Base-by-base conservation (phyloP, 2,888 invertebrate species). In the Limenitis camilla region DNA sequence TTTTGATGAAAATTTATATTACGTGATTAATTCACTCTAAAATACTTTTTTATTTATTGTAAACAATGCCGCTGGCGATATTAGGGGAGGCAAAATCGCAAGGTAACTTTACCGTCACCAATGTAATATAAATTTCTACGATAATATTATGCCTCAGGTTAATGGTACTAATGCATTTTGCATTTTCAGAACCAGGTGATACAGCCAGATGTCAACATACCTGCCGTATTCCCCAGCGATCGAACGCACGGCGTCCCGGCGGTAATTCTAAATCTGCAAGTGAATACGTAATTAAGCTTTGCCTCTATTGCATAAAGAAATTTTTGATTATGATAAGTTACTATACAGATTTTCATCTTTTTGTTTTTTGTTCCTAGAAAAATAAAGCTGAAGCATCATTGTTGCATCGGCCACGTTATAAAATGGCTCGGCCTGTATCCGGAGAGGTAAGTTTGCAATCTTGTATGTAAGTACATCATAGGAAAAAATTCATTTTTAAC, bases 141-240 rank as follows among this genome's bases (percentile, higher is more conserved):
- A 32, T 19, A 42, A 32, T 32, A 11, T 11, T 5, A 11, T 6
- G n/a, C 5, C 5, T 29, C 19, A 8, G 1, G 6, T 31, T 6
- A 6, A 9, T n/a, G 6, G 19, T n/a, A 28, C 28, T n/a, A 9
- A 5, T n/a, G 10, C 19, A n/a, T n/a, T 8, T 19, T n/a, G 28
- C 41, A 38, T 45, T 40, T 30, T 27, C 61, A 76, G 75, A 69
- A 46, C 48, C 52, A 27, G 56, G 62, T 47, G 65, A 69, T 38
- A 44, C 61, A 39, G 38, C 53, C 7, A 66, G 61, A 49, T 62
- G 59, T 6, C 45, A 56, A 4, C 45, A 47, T 6, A 78, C 63
- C 59, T 77, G 81, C 62, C 72, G 76, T 10, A 81, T 82, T 33
- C 82, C 82, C 5, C 76, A 76, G 53, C 70, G 76, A 41, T 49